Evolutionary conservation across 2,888 invertebrate species (phyloP).

Genomic region (Parochlus steinenii): DNA sequence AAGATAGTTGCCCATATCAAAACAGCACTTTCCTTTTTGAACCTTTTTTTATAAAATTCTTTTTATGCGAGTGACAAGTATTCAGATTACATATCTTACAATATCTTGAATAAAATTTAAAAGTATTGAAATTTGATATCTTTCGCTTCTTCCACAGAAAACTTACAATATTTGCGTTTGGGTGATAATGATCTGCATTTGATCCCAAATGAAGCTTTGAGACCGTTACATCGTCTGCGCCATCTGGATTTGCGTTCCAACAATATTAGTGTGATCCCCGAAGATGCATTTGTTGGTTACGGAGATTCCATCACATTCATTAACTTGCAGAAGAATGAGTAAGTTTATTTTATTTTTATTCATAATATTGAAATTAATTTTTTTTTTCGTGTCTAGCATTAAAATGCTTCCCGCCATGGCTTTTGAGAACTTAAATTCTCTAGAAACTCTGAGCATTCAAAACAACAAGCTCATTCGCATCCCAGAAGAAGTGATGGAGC

Average conservation of each 20-base stretch:
- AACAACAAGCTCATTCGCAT: constrained; percentile 74
- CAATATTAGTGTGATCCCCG: constrained; percentile 65
- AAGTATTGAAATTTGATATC: no score
- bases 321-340: constrained; percentile 83
- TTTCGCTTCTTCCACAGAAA: no score
- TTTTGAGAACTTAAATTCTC: constrained; percentile 75
- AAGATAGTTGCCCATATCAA: no score
- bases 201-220: constrained; percentile 70
- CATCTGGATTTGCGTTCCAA: constrained; percentile 78
- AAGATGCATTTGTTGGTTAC: constrained; percentile 76
- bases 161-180: constrained; percentile 73
- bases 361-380: background rate
- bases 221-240: constrained; percentile 67
- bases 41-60: no score
- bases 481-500: constrained; percentile 77
- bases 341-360: constrained; percentile 28
- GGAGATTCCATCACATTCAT: constrained; percentile 87
- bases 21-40: no score
- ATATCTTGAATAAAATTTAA: no score
- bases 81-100: no score
- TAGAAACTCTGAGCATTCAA: constrained; percentile 75
- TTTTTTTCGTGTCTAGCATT: constrained; percentile 41
- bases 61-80: no score
- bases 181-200: constrained; percentile 77
- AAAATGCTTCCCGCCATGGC: constrained; percentile 65